Evolutionary conservation across 2,113 vertebrate genomes (phyloP), one percentile per base, ranked within the genome.

Genomic region (Salvator merianae): DNA sequence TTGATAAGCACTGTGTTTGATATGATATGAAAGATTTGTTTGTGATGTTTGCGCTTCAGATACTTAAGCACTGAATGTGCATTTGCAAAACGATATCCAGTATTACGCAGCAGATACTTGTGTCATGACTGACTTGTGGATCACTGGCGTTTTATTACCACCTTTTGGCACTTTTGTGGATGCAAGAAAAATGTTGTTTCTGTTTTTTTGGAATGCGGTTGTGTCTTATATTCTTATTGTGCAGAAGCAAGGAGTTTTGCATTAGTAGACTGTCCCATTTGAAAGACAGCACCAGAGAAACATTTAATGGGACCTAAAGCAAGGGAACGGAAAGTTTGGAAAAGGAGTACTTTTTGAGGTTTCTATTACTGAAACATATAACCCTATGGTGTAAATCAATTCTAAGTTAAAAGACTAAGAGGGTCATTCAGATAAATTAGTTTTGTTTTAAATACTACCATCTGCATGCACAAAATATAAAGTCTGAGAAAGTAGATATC

Each of bases 401-500:
- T 72, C 28, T 40, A 38, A 30, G 38, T 72, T 55, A 72, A 72
- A 72, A 40, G 72, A 65, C 43, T n/a, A 43, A 76, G n/a, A 32
- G 55, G 62, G 36, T 14, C 16, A 43, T 74, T 28, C 55, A 43
- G 38, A 32, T 63, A 62, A 82, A 73, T 24, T 63, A 63, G 36
- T 82, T 70, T 73, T 47, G 36, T 74, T 82, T 68, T 63, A 72
- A 82, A 38, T 82, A 73, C 32, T 63, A 63, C 76, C 59, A 3
- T 89, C 82, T 90, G 59, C 13, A 73, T 90, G 22, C 74, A 70
- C 40, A 55, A 72, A 84, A 71, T 79, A 43, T 81, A 74, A 2
- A 84, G 5, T 65, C 12, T 77, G 70, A 86, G 13, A 89, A 77
- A 69, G 78, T 77, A 80, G 40, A 69, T 76, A 79, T 82, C 89